Percentiles rank a stretch among this genome's conserved stretches.
Evolutionary conservation across 2,888 invertebrate genomes (phyloP).

Genomic region (Platerodrilus igneus): DNA sequence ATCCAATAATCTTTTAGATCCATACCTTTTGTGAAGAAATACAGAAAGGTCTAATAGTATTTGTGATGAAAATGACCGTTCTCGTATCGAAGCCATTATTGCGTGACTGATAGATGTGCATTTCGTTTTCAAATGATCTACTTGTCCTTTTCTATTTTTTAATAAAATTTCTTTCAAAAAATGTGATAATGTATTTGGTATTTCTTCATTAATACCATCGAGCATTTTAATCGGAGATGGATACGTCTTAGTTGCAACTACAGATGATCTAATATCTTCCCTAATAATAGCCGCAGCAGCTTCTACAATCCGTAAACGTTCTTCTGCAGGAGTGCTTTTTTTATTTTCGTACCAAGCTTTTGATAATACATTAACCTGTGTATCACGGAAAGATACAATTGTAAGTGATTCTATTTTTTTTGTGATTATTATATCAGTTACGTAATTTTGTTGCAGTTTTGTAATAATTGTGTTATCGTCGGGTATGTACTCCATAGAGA

Average conservation of each 20-base stretch:
- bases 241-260: conserved; percentile 39
- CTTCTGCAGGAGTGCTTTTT: conserved; percentile 34
- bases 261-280: conserved; percentile 39
- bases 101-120: conserved; percentile 38
- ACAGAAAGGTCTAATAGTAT: conserved; percentile 35
- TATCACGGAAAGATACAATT: conserved; percentile 38
- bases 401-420: conserved; percentile 35
- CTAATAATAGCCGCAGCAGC: conserved; percentile 42
- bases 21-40: conserved; percentile 38
- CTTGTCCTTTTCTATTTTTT: conserved; percentile 32
- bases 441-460: conserved; percentile 37
- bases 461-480: conserved; percentile 35
- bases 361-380: conserved; percentile 36
- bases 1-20: conserved; percentile 35
- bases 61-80: conserved; percentile 32
- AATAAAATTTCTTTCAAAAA: conserved; percentile 37
- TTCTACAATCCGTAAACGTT: conserved; percentile 38
- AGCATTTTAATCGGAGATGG: conserved; percentile 39
- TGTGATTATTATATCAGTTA: conserved; percentile 29
- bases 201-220: conserved; percentile 27
- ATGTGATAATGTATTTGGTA: conserved; percentile 36
- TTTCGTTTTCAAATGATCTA: conserved; percentile 36
- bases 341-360: conserved; percentile 40
- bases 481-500: conserved; percentile 35
- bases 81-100: conserved; percentile 37